Conservation (phyloP, 2,888 invertebrate genomes). For the Caenorhabditis drosophilae region DNA sequence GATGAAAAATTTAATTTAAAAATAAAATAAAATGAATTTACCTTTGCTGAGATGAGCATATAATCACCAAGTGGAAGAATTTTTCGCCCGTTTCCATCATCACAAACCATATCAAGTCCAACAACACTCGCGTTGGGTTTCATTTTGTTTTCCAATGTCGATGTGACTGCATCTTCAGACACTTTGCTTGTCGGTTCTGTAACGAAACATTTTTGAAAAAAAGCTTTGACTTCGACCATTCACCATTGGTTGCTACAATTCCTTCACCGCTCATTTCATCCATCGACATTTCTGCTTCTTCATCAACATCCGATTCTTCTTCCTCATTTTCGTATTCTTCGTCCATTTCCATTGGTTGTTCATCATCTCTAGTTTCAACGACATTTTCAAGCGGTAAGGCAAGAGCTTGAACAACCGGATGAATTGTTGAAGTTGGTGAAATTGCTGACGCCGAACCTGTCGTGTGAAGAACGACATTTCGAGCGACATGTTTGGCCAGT, state of each 20-base stretch:
- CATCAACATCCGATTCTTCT: slow-evolving; percentile 42
- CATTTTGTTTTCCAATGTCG: not conserved
- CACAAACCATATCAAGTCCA: slow-evolving; percentile 48
- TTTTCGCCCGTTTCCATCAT: slow-evolving; percentile 33
- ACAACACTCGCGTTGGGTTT: not conserved
- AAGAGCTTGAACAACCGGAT: slow-evolving; percentile 2
- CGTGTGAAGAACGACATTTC: slow-evolving; percentile 14
- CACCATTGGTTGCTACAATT: not conserved
- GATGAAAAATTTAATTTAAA: slow-evolving; percentile 4
- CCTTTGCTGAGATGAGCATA: slow-evolving; percentile 46
- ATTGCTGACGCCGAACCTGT: no score
- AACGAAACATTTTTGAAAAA: no score
- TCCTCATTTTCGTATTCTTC: slow-evolving; percentile 21
- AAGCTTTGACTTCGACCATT: not conserved
- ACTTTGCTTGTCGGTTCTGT: no score
- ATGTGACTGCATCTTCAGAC: not conserved
- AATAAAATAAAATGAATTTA: slow-evolving; percentile 1
- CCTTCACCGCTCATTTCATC: slow-evolving; percentile 42
- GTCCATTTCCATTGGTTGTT: slow-evolving; percentile 24
- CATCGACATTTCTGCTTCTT: slow-evolving; percentile 51
- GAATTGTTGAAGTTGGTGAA: not conserved
- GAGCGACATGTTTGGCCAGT: slow-evolving; percentile 31
- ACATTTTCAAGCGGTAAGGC: no score
- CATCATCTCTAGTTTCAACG: slow-evolving; percentile 20
- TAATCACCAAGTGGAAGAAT: slow-evolving; percentile 60